Evolutionary conservation across 2,797 vertebrate species (phyloP).

Genomic region (Lemur catta): DNA sequence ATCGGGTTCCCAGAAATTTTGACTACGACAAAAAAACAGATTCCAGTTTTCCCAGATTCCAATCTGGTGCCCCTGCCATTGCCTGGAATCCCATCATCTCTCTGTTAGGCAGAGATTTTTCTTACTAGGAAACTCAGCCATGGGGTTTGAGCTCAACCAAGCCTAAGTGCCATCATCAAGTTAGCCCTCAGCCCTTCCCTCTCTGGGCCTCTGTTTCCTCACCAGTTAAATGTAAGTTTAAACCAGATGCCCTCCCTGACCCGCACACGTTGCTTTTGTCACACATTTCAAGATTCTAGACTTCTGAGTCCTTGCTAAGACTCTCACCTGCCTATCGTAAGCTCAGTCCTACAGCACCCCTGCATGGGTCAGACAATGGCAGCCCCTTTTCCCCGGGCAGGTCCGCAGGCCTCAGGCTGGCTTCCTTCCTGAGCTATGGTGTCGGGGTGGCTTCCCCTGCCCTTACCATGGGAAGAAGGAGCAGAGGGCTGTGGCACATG

Average conservation of each 20-base stretch:
- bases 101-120: neutral
- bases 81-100: neutral
- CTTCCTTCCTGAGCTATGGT: neutral
- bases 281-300: neutral
- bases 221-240: neutral
- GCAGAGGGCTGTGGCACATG: neutral
- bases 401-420: neutral
- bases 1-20: neutral
- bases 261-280: no score
- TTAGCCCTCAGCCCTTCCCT: no score
- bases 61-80: neutral
- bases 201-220: neutral
- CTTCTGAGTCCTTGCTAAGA: neutral
- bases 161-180: accelerated
- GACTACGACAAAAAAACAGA: neutral
- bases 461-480: neutral
- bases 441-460: neutral
- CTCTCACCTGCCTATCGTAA: neutral
- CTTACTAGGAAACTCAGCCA: neutral
- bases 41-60: neutral
- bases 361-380: neutral
- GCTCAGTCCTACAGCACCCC: neutral
- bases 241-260: neutral
- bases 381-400: neutral
- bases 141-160: neutral